phyloP scores from a whole-genome alignment of 2,888 invertebrate genomes.

The Lycia hirtaria region DNA sequence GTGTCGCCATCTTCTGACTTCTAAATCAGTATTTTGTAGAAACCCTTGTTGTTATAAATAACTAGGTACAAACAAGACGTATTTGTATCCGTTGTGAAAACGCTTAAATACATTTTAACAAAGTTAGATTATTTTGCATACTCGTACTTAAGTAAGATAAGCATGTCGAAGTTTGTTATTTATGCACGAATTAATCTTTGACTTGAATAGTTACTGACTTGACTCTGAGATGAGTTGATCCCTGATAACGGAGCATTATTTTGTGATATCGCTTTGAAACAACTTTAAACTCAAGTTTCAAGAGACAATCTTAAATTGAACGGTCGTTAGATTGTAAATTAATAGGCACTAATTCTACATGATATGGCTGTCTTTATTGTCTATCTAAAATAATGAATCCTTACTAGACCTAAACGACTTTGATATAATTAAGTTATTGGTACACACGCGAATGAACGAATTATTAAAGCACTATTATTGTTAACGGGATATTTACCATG shows the following conservation, averaged over 20 bases:
- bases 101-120: not conserved
- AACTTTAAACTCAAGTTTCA: too few relatives aligned
- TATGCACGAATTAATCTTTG: not conserved
- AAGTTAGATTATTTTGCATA: constrained; percentile 2
- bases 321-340: too few relatives aligned
- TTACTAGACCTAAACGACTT: too few relatives aligned
- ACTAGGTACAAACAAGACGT: not conserved
- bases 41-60: not conserved
- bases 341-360: too few relatives aligned
- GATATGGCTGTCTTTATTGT: too few relatives aligned
- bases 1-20: not conserved
- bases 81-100: not conserved
- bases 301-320: too few relatives aligned
- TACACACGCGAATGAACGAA: too few relatives aligned
- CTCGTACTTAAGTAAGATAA: constrained; percentile 2
- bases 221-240: not conserved
- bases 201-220: constrained; percentile 1
- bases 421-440: too few relatives aligned
- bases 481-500: too few relatives aligned
- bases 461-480: too few relatives aligned
- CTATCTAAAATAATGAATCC: too few relatives aligned
- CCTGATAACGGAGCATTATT: not conserved
- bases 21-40: not conserved
- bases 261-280: not conserved
- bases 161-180: constrained; percentile 8